These are phyloP conservation scores for Catostomus latipinnis DNA, from an alignment of 2,797 vertebrate genomes.

Conservation along the genomic window DNA sequence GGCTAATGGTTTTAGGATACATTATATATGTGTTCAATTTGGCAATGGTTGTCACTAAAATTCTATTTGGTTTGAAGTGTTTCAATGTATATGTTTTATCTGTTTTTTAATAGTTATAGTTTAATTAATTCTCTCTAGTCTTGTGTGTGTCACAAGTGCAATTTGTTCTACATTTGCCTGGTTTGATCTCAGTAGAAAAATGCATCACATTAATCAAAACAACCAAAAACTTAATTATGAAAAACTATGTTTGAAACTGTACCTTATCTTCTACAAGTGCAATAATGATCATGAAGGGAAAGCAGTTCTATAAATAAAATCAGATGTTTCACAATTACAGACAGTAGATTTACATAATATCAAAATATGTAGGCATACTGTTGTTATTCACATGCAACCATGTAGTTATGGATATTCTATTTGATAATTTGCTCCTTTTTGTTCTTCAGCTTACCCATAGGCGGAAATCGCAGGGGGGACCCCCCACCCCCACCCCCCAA, in stretches of 20 bases:
- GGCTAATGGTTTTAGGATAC: background rate
- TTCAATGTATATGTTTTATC: background rate
- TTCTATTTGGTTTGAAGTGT: background rate
- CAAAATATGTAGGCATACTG: constrained; percentile 52
- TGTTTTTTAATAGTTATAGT: background rate
- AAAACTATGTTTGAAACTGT: background rate
- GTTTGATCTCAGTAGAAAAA: background rate
- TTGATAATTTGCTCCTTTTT: constrained; percentile 24
- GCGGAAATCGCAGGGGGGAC: too few relatives aligned
- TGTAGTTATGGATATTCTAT: constrained; percentile 55
- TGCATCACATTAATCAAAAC: background rate
- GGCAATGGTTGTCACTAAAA: constrained; percentile 8
- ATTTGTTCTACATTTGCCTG: background rate
- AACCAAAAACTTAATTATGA: background rate
- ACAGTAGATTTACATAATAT: constrained; percentile 57
- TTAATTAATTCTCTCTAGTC: background rate
- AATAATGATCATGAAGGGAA: constrained; percentile 33
- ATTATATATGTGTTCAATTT: background rate
- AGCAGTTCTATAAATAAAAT: constrained; percentile 52
- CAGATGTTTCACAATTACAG: constrained; percentile 47
- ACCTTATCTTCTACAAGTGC: background rate
- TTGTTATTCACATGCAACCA: constrained; percentile 66
- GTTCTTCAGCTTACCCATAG: background rate
- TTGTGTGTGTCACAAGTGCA: background rate
- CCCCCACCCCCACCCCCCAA: too few relatives aligned